phyloP scores from a whole-genome alignment of 2,888 invertebrate species.

The Dendrolimus pini region DNA sequence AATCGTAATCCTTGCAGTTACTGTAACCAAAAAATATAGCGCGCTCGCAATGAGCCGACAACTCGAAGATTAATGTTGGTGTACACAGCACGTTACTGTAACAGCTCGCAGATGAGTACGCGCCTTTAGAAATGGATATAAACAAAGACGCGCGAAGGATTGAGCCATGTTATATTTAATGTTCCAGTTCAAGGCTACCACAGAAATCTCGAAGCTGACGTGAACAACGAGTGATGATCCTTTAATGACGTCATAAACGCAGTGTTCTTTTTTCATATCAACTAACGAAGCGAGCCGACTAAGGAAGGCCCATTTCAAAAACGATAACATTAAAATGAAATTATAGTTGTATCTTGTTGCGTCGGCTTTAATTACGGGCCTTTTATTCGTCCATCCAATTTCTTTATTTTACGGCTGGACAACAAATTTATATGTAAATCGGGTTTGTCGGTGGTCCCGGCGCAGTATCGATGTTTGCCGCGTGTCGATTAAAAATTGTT shows the following conservation, averaged over 20 bases:
- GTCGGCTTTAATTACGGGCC: constrained; percentile 56
- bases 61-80: no score
- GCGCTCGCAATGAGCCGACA: no score
- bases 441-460: constrained; percentile 59
- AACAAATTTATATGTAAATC: constrained; percentile 74
- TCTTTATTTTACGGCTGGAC: constrained; percentile 71
- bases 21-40: no score
- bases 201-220: constrained; percentile 22
- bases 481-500: constrained; percentile 46
- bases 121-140: neutral
- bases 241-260: constrained; percentile 25
- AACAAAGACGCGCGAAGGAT: neutral
- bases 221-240: constrained; percentile 20
- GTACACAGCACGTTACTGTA: no score
- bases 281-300: constrained; percentile 43
- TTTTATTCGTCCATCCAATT: constrained; percentile 60
- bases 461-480: constrained; percentile 32
- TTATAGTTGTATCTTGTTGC: constrained; percentile 49
- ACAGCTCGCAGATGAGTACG: no score
- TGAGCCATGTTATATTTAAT: neutral
- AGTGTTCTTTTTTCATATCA: constrained; percentile 16
- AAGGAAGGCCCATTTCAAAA: constrained; percentile 15
- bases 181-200: neutral
- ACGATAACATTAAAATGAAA: constrained; percentile 55
- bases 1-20: no score